Percentiles rank a stretch among this genome's conserved stretches.
Evolutionary conservation across 2,888 invertebrate species (phyloP).

Genomic region (Venustoraphidia nigricollis): DNA sequence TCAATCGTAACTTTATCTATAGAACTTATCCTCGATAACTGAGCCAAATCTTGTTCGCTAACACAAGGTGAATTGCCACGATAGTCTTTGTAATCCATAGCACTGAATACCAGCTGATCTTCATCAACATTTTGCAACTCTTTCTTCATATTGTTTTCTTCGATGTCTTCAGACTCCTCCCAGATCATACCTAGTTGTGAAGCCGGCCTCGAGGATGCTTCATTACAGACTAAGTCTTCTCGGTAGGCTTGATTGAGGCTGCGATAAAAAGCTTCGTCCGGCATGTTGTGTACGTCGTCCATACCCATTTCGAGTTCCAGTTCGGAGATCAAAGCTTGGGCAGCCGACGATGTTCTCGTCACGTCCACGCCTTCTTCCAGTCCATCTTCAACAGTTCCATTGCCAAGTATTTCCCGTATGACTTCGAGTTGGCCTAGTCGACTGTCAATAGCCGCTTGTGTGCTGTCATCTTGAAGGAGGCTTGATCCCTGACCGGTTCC

Average conservation of each 20-base stretch:
- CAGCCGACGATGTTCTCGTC: constrained; percentile 25
- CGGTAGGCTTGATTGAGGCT: constrained; percentile 78
- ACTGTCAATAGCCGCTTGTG: constrained; percentile 18
- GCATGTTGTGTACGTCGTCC: constrained; percentile 45
- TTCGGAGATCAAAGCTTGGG: constrained; percentile 22
- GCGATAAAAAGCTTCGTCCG: constrained; percentile 77
- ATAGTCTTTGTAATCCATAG: constrained; percentile 65
- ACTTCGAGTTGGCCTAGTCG: constrained; percentile 36
- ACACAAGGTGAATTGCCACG: constrained; percentile 58
- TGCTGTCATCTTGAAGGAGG: constrained; percentile 17
- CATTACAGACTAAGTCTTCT: constrained; percentile 54
- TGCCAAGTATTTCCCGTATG: constrained; percentile 47
- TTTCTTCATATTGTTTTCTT: constrained; percentile 31
- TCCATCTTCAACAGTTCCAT: constrained; percentile 48
- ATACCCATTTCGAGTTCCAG: constrained; percentile 23
- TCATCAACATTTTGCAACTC: constrained; percentile 25
- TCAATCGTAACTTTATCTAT: constrained; percentile 65
- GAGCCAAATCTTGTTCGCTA: constrained; percentile 62
- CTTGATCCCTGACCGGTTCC: constrained; percentile 30
- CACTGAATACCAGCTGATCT: constrained; percentile 51
- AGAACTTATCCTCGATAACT: constrained; percentile 56
- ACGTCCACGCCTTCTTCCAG: constrained; percentile 47
- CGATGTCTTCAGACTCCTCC: constrained; percentile 66
- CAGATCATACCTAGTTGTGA: constrained; percentile 76
- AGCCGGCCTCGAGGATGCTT: constrained; percentile 40